Percentiles rank a stretch among this genome's conserved stretches.
Conservation (phyloP, 37 sponge, comb jelly and placozoan genomes). For the Chondrilla cf. caribensis region DNA sequence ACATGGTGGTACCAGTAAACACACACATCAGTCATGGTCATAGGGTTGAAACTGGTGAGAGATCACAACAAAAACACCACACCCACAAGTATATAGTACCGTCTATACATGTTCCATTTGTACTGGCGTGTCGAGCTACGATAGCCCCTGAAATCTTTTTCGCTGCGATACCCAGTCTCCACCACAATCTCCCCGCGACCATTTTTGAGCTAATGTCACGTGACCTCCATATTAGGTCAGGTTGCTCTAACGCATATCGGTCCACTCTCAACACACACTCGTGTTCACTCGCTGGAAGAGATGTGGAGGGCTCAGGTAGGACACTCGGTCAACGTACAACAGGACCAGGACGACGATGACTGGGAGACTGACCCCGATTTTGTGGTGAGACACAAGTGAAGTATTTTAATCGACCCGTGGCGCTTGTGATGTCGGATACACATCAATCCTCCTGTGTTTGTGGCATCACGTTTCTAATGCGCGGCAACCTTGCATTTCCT, state of each 20-base stretch:
- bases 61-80: not conserved
- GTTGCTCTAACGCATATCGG: no score
- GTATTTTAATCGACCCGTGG: no score
- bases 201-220: not conserved
- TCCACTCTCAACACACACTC: no score
- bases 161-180: no score
- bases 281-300: no score
- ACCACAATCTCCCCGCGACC: not conserved
- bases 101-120: constrained; percentile 10
- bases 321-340: not conserved
- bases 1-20: no score
- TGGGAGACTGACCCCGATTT: constrained; percentile 99
- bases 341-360: constrained; percentile 84
- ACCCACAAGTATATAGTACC: not conserved
- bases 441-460: no score
- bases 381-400: constrained; percentile 52
- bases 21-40: no score
- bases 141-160: not conserved
- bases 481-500: no score
- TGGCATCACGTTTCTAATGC: no score
- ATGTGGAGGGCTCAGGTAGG: constrained; percentile 15
- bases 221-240: constrained; percentile 4
- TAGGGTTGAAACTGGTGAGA: not conserved
- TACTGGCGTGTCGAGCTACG: not conserved
- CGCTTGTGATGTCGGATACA: no score